phyloP scores from a whole-genome alignment of 64 coral and sea anemone species.

The Pocillopora damicornis region DNA sequence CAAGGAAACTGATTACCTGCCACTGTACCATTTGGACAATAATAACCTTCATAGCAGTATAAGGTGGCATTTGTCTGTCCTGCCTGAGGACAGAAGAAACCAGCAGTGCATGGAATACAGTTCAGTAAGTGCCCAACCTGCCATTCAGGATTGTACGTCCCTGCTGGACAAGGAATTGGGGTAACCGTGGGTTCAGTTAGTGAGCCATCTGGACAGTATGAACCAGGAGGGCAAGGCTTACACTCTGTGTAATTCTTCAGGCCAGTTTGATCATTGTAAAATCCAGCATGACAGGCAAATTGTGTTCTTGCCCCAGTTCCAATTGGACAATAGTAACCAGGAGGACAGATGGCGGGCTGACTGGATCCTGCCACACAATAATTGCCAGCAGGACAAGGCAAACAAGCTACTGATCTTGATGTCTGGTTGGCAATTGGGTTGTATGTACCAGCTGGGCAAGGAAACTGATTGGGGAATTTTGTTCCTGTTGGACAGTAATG shows the following conservation, averaged over 20 bases:
- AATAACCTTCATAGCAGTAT: slow-evolving; percentile 93
- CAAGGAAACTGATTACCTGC: slow-evolving; percentile 89
- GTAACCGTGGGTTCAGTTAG: slow-evolving; percentile 67
- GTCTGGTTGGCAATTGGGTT: slow-evolving; percentile 60
- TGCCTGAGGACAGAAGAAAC: slow-evolving; percentile 79
- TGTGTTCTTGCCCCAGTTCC: slow-evolving; percentile 75
- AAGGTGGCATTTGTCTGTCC: slow-evolving; percentile 82
- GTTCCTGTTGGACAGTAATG: slow-evolving; percentile 90
- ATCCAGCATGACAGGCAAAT: slow-evolving; percentile 85
- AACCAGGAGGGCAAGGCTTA: slow-evolving; percentile 73
- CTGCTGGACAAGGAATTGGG: slow-evolving; percentile 85
- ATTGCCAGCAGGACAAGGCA: slow-evolving; percentile 65
- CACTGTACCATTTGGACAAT: slow-evolving; percentile 91
- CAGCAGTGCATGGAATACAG: slow-evolving; percentile 88
- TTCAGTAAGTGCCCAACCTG: slow-evolving; percentile 88
- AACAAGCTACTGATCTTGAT: slow-evolving; percentile 57
- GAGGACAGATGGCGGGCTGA: slow-evolving; percentile 59
- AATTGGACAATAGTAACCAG: slow-evolving; percentile 90
- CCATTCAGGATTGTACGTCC: slow-evolving; percentile 91
- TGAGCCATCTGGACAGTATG: slow-evolving; percentile 95
- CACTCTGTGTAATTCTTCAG: slow-evolving; percentile 91
- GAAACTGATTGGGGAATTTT: slow-evolving; percentile 79
- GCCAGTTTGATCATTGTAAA: slow-evolving; percentile 70
- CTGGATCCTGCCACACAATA: slow-evolving; percentile 81
- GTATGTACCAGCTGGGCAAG: slow-evolving; percentile 89